Conservation (phyloP, 2,888 invertebrate species). For the Pyrrhia umbra region DNA sequence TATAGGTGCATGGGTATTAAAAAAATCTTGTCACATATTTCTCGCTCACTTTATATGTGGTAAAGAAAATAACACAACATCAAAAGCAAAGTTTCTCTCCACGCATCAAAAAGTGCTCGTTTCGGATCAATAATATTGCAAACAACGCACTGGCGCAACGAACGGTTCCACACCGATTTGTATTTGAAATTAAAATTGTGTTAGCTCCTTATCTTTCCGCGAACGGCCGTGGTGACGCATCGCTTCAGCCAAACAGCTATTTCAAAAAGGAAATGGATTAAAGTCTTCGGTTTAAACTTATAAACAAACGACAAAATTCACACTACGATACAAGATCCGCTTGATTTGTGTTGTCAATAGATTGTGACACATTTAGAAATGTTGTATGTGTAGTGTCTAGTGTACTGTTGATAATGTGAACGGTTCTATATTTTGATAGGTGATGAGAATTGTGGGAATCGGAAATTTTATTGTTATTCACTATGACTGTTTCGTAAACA, state of each 20-base stretch:
- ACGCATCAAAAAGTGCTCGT: constrained; percentile 4
- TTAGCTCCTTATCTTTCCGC: constrained; percentile 39
- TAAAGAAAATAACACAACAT: neutral
- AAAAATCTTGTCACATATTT: neutral
- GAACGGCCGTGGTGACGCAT: constrained; percentile 39
- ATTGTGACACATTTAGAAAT: neutral
- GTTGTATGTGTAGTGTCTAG: neutral
- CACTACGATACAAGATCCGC: constrained; percentile 7
- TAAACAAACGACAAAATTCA: constrained; percentile 14
- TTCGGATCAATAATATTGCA: constrained; percentile 37
- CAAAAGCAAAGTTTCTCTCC: constrained; percentile 4
- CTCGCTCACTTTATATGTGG: too few species aligned
- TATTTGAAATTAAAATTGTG: constrained; percentile 47
- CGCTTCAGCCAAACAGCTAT: constrained; percentile 16
- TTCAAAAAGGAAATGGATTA: constrained; percentile 23
- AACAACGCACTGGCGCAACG: constrained; percentile 16
- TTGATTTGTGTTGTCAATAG: neutral
- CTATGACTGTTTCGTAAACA: constrained; percentile 27
- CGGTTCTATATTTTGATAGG: neutral
- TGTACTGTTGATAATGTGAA: neutral
- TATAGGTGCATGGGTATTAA: too few species aligned
- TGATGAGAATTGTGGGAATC: constrained; percentile 29
- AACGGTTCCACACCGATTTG: constrained; percentile 25
- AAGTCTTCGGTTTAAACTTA: neutral
- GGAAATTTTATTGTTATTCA: constrained; percentile 1